Evolutionary conservation across 2,888 invertebrate genomes (phyloP).

Genomic region (Salpingus planirostris): DNA sequence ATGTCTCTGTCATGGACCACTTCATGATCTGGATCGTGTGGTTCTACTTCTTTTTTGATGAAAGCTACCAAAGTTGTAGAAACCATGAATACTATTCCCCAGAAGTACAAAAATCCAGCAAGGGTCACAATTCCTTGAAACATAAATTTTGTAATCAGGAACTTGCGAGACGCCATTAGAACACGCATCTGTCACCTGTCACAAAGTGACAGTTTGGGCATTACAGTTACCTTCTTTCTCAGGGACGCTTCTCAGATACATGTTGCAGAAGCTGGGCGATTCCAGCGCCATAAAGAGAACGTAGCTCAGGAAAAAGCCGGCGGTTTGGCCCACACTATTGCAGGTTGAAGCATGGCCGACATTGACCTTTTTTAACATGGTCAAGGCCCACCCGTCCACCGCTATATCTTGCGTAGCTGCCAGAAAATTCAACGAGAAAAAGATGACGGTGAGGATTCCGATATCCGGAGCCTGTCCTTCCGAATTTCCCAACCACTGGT

Average conservation of each 20-base stretch:
- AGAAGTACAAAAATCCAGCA: slow-evolving; percentile 82
- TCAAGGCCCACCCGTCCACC: slow-evolving; percentile 99
- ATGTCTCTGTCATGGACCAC: slow-evolving; percentile 44
- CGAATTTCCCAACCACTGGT: slow-evolving; percentile 65
- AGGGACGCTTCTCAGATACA: slow-evolving; percentile 70
- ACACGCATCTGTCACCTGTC: too few species aligned
- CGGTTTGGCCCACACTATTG: slow-evolving; percentile 97
- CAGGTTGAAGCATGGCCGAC: slow-evolving; percentile 98
- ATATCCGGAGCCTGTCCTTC: slow-evolving; percentile 54
- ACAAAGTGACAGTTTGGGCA: too few species aligned
- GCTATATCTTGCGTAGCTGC: slow-evolving; percentile 99
- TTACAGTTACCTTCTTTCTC: slow-evolving; percentile 57
- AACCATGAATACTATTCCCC: slow-evolving; percentile 86
- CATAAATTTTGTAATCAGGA: too few species aligned
- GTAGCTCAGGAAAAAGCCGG: slow-evolving; percentile 94
- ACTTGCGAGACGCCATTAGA: too few species aligned
- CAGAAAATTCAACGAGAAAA: slow-evolving; percentile 87
- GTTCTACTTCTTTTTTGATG: slow-evolving; percentile 72
- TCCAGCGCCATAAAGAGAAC: slow-evolving; percentile 94
- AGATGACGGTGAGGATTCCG: slow-evolving; percentile 69
- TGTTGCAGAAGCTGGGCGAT: slow-evolving; percentile 92
- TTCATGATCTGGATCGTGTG: slow-evolving; percentile 37
- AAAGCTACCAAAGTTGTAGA: slow-evolving; percentile 84
- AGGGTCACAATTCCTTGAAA: slow-evolving; percentile 36
- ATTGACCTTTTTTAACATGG: slow-evolving; percentile 93